phyloP scores from a whole-genome alignment of 2,888 invertebrate species.

The Oxytorus armatus region DNA sequence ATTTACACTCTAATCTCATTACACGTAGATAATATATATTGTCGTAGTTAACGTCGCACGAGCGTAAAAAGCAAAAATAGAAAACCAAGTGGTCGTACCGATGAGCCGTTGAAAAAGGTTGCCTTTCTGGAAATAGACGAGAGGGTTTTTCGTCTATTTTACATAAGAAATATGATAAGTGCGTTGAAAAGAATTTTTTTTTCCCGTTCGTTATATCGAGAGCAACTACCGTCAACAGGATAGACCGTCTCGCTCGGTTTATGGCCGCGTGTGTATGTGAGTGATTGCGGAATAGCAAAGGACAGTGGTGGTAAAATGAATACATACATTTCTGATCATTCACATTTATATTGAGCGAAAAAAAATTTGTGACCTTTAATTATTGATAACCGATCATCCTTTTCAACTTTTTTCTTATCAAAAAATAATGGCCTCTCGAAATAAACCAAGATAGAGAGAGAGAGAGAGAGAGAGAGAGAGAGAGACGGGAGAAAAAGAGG shows the following conservation, averaged over 20 bases:
- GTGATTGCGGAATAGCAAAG: conserved; percentile 37
- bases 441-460: background rate
- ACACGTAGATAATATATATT: conserved; percentile 41
- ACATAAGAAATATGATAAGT: conserved; percentile 11
- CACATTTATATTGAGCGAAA: too few relatives aligned
- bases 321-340: too few relatives aligned
- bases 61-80: conserved; percentile 20
- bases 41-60: conserved; percentile 49
- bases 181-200: background rate
- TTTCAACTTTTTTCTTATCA: conserved; percentile 20
- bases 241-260: conserved; percentile 37
- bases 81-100: background rate
- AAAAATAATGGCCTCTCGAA: conserved; percentile 7
- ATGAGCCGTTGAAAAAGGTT: conserved; percentile 21
- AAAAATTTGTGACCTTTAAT: too few relatives aligned
- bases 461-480: conserved; percentile 13
- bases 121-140: conserved; percentile 17
- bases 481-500: conserved; percentile 10
- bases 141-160: background rate
- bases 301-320: conserved; percentile 39
- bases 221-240: conserved; percentile 32
- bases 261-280: background rate
- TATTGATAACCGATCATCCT: too few relatives aligned
- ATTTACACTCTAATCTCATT: conserved; percentile 25
- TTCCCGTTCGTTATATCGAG: conserved; percentile 10